Evolutionary conservation across 2,888 invertebrate genomes (phyloP), one percentile per base, ranked within the genome.

Genomic region (Plagodis pulveraria): DNA sequence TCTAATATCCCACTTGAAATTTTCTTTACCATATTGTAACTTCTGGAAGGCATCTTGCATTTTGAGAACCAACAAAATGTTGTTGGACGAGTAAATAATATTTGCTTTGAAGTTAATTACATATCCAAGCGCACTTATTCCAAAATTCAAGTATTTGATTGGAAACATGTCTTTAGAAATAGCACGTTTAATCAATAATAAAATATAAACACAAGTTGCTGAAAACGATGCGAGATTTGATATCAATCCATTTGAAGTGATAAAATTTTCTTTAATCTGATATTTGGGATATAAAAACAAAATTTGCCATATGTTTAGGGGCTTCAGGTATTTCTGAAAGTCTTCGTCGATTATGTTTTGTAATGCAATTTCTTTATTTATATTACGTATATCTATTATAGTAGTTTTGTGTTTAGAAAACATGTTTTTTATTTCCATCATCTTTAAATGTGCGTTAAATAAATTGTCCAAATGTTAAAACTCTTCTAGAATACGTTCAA

Each of bases 221-320:
- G 46, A 8, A 36, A 56, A 50, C 5, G 56, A 56, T 6, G 49
- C 0, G 0, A 50, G 0, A 9, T 61, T 45, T 0, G 38, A 10
- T 6, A 8, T n/a, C 6, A n/a, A 6, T 7, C 52, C 46, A 1
- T 51, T 56, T 0, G 60, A 52, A 32, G 60, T 52, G 6, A 61
- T 48, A 7, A 61, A 61, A 12, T 61, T 61, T 36, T 61, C 56
- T 12, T 56, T 40, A 36, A 61, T 56, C 10, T 22, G 32, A 45
- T 52, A 56, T 36, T 61, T 61, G 4, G 60, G 56, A 22, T 46
- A 51, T 0, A 52, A 36, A 7, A 32, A 6, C 7, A 52, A 12
- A 8, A 9, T 36, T 35, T 61, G 60, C 5, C 56, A 22, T 32
- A 56, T 41, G 34, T 61, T 52, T 5, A 60, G 47, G 5, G 60